Percentiles rank a stretch among this genome's conserved stretches.
These are phyloP conservation scores for Dissostichus mawsoni DNA, from an alignment of 2,113 vertebrate species.

Conservation along the genomic window DNA sequence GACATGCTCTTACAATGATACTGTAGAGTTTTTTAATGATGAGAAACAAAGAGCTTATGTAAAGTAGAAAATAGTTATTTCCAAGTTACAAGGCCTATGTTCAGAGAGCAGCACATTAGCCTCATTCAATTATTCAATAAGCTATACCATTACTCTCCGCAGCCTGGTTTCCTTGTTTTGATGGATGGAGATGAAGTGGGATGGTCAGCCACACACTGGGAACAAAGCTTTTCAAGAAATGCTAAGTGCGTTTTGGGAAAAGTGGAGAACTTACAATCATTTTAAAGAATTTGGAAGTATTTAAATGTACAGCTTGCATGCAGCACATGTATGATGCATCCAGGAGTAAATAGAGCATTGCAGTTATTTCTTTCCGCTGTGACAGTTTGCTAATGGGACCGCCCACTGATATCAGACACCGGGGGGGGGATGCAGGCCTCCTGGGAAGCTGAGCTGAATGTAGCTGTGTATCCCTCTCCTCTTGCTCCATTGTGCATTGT, in stretches of 20 bases:
- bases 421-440: constrained; percentile 22
- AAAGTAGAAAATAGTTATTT: constrained; percentile 28
- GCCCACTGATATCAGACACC: constrained; percentile 3
- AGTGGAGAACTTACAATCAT: constrained; percentile 12
- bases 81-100: constrained; percentile 22
- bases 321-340: constrained; percentile 9
- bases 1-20: neutral
- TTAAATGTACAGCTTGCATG: constrained; percentile 14
- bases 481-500: constrained; percentile 52
- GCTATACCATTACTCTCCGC: constrained; percentile 67
- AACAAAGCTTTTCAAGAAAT: constrained; percentile 48
- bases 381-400: constrained; percentile 33
- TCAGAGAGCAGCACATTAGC: constrained; percentile 70
- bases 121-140: constrained; percentile 80
- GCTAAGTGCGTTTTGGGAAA: constrained; percentile 8
- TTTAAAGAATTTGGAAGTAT: constrained; percentile 21
- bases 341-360: constrained; percentile 31
- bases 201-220: constrained; percentile 22
- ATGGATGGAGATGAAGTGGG: constrained; percentile 50
- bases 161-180: constrained; percentile 63
- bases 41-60: neutral
- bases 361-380: neutral
- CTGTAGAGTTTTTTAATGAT: neutral
- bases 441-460: constrained; percentile 49
- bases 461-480: constrained; percentile 14